These are phyloP conservation scores for Propithecus deckenii DNA, from an alignment of 2,797 vertebrate species.

Conservation along the genomic window DNA sequence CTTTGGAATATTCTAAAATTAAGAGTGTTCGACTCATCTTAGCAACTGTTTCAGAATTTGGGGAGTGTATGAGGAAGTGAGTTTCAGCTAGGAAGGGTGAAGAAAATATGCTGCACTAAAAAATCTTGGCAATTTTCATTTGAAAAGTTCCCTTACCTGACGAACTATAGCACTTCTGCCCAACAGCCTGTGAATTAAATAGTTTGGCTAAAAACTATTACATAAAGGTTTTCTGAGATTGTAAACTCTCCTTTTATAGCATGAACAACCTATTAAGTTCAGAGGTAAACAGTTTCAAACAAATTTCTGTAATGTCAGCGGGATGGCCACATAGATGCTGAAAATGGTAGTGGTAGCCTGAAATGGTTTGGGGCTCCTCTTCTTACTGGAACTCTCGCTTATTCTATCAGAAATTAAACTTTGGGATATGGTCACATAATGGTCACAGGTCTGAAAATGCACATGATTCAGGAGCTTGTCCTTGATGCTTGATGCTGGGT, in stretches of 20 bases:
- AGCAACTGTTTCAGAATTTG: constrained; percentile 76
- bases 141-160: constrained; percentile 79
- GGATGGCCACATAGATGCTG: not conserved
- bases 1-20: constrained; percentile 83
- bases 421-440: not conserved
- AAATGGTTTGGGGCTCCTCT: not conserved
- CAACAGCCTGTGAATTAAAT: constrained; percentile 68
- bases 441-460: not conserved
- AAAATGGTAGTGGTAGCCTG: not conserved
- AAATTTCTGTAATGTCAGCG: constrained; percentile 44
- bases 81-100: constrained; percentile 43
- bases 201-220: constrained; percentile 82
- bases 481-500: not conserved
- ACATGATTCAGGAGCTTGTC: not conserved
- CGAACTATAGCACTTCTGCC: constrained; percentile 60
- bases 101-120: constrained; percentile 74
- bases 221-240: constrained; percentile 78
- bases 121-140: constrained; percentile 81
- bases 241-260: constrained; percentile 76
- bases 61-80: not conserved
- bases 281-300: constrained; percentile 78
- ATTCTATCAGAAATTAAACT: not conserved
- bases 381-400: not conserved
- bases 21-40: constrained; percentile 80
- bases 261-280: constrained; percentile 77